Conservation (phyloP, 2,888 invertebrate species). For the Poecilus cupreus region DNA sequence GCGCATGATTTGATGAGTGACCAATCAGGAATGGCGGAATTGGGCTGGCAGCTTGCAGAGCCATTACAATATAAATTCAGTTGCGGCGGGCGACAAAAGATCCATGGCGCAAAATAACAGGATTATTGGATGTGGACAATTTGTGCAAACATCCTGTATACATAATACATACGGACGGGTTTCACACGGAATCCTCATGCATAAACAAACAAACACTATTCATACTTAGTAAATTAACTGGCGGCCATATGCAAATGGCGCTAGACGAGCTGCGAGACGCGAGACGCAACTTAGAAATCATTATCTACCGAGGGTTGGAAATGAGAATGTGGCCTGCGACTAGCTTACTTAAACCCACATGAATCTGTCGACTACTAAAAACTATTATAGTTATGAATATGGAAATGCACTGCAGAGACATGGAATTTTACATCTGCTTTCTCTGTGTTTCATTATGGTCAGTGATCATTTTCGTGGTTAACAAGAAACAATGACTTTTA, state of each 20-base stretch:
- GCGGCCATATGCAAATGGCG: constrained; percentile 30
- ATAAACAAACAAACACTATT: constrained; percentile 44
- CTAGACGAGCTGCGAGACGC: background rate
- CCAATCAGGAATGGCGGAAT: too few relatives aligned
- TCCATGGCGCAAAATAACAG: constrained; percentile 32
- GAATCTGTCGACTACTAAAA: background rate
- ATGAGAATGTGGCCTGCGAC: too few relatives aligned
- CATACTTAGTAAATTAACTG: constrained; percentile 40
- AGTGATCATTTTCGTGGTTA: too few relatives aligned
- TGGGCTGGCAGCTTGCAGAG: background rate
- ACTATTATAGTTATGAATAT: background rate
- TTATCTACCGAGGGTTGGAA: background rate
- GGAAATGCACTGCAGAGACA: background rate
- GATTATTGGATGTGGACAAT: constrained; percentile 50
- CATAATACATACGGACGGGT: constrained; percentile 24
- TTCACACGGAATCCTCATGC: constrained; percentile 8
- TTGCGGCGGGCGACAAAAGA: constrained; percentile 3
- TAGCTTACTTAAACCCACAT: too few relatives aligned
- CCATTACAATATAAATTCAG: constrained; percentile 10
- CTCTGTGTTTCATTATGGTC: too few relatives aligned
- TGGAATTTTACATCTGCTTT: too few relatives aligned
- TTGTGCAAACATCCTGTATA: constrained; percentile 34
- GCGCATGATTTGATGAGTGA: too few relatives aligned
- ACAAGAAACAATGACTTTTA: too few relatives aligned
- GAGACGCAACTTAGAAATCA: constrained; percentile 23